A percentile compares a stretch with the other conserved stretches of the same genome.
phyloP scores from a whole-genome alignment of 2,888 invertebrate genomes.

The Papilio elwesi region DNA sequence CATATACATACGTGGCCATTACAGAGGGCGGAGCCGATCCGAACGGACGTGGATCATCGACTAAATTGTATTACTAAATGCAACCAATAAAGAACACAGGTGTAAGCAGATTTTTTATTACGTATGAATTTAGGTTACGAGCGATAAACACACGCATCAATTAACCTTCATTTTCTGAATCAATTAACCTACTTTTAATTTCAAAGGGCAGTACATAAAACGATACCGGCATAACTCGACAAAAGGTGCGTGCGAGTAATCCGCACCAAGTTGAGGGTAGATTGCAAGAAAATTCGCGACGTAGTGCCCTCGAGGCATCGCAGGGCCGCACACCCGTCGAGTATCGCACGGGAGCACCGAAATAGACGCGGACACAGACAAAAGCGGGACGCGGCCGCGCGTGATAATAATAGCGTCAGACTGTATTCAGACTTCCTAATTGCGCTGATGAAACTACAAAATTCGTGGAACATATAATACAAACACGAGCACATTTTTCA shows the following conservation, averaged over 20 bases:
- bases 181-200: not conserved
- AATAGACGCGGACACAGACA: constrained; percentile 36
- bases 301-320: constrained; percentile 16
- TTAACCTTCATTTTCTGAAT: not conserved
- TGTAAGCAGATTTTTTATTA: not conserved
- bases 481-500: too few species aligned
- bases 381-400: constrained; percentile 36
- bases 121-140: not conserved
- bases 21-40: not conserved
- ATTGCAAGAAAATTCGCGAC: constrained; percentile 8
- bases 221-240: not conserved
- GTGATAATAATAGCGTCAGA: constrained; percentile 34
- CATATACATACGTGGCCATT: not conserved
- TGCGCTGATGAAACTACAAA: constrained; percentile 2
- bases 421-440: constrained; percentile 35
- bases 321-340: constrained; percentile 5
- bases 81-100: not conserved
- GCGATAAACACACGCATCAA: not conserved
- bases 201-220: not conserved
- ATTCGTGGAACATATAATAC: too few species aligned
- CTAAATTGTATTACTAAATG: not conserved
- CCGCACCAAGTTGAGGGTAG: not conserved
- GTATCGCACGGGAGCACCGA: constrained; percentile 22
- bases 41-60: not conserved
- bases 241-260: constrained; percentile 2